Conservation (phyloP, 2,888 invertebrate genomes). For the Bombylius discolor region DNA sequence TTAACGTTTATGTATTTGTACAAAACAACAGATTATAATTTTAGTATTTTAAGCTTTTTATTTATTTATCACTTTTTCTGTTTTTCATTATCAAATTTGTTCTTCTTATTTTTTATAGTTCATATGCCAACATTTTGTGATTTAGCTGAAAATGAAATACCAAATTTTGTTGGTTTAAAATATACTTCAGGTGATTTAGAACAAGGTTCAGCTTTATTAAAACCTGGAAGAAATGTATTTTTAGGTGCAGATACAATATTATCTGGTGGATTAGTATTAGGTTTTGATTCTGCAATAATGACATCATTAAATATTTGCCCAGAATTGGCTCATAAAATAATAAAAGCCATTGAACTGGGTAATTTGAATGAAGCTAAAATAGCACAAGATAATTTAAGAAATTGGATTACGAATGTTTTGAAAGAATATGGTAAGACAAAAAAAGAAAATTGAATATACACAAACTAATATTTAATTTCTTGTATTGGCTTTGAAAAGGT, state of each 20-base stretch:
- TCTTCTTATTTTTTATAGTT: conserved; percentile 39
- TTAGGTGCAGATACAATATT: conserved; percentile 53
- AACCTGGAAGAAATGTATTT: conserved; percentile 43
- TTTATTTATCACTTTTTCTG: too few relatives aligned
- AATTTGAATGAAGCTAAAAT: conserved; percentile 4
- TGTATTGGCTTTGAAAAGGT: not conserved
- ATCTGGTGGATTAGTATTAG: conserved; percentile 50
- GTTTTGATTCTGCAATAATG: conserved; percentile 59
- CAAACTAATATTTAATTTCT: not conserved
- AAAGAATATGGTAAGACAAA: conserved; percentile 7
- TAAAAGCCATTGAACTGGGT: conserved; percentile 34
- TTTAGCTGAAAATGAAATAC: conserved; percentile 47
- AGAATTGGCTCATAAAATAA: conserved; percentile 42
- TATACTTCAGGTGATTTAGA: conserved; percentile 62
- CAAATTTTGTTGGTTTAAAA: conserved; percentile 70
- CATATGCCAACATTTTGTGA: conserved; percentile 57
- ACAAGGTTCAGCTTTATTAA: conserved; percentile 49
- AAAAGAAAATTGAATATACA: too few relatives aligned
- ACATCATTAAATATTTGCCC: conserved; percentile 57
- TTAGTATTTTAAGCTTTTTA: too few relatives aligned
- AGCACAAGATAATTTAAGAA: conserved; percentile 11
- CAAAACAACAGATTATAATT: too few relatives aligned
- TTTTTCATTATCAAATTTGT: too few relatives aligned
- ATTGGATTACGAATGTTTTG: conserved; percentile 12
- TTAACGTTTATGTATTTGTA: too few relatives aligned